Percentiles rank a stretch among this genome's conserved stretches.
These are phyloP conservation scores for Cyphomyrmex costatus DNA, from an alignment of 1,140 invertebrate genomes.

Conservation along the genomic window DNA sequence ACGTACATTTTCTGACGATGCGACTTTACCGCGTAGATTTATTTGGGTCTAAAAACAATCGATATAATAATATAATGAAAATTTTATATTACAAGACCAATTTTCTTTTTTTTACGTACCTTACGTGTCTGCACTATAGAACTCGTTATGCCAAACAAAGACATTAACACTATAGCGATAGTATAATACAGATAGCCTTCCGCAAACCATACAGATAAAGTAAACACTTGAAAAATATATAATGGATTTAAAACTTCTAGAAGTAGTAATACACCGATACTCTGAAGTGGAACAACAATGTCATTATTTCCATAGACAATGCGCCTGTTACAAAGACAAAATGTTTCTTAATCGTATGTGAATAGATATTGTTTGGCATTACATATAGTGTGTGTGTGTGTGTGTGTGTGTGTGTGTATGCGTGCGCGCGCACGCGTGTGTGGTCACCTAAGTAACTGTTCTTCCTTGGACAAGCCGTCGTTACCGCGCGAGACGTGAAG, in stretches of 20 bases:
- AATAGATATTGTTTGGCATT: neutral
- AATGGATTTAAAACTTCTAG: conserved; percentile 97
- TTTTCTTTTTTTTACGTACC: conserved; percentile 84
- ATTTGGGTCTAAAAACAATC: conserved; percentile 89
- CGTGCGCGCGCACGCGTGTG: too few species aligned
- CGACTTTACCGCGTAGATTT: conserved; percentile 90
- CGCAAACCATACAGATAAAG: conserved; percentile 92
- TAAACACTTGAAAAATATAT: conserved; percentile 98
- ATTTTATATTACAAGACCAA: neutral
- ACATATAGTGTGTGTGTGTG: too few species aligned
- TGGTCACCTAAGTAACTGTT: conserved; percentile 86
- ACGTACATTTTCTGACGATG: conserved; percentile 89
- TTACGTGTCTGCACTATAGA: conserved; percentile 94
- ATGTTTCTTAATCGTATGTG: neutral
- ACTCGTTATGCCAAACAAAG: conserved; percentile 93
- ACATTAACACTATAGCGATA: conserved; percentile 95
- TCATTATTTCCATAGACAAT: conserved; percentile 93
- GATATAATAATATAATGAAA: neutral
- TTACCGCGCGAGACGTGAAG: conserved; percentile 87
- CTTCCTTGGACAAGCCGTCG: conserved; percentile 88
- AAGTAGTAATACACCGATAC: conserved; percentile 90
- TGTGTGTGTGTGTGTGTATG: too few species aligned
- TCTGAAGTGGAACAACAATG: conserved; percentile 92
- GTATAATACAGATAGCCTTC: conserved; percentile 96
- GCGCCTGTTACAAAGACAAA: conserved; percentile 85